These are phyloP conservation scores for Drosophila varians DNA, from an alignment of 1,140 invertebrate species.

Conservation along the genomic window DNA sequence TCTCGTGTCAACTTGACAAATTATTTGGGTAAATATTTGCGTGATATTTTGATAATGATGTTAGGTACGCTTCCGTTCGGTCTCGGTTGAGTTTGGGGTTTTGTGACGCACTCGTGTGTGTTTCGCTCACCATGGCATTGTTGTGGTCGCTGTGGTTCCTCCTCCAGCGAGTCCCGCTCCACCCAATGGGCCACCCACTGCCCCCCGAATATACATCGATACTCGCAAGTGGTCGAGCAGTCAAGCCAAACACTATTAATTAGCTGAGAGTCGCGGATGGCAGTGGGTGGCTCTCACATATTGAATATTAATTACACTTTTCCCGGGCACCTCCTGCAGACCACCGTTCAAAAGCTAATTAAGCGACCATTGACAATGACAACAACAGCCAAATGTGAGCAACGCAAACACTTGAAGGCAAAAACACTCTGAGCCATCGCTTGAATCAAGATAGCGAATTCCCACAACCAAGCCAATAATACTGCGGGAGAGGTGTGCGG, in stretches of 20 bases:
- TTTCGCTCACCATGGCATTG: constrained; percentile 19
- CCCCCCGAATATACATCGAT: neutral
- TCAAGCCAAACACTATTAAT: constrained; percentile 64
- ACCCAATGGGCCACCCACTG: neutral
- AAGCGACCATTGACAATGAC: constrained; percentile 43
- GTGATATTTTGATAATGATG: constrained; percentile 77
- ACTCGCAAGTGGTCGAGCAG: constrained; percentile 32
- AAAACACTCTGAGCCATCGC: constrained; percentile 58
- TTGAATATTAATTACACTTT: constrained; percentile 76
- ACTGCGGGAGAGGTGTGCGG: constrained; percentile 30
- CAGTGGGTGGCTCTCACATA: constrained; percentile 40
- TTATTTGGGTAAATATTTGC: constrained; percentile 81
- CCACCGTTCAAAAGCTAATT: constrained; percentile 46
- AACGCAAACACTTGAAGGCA: constrained; percentile 55
- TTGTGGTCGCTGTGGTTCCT: constrained; percentile 61
- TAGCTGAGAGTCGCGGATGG: constrained; percentile 47
- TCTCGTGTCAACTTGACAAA: constrained; percentile 78
- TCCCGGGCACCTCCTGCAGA: constrained; percentile 7
- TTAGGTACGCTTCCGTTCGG: constrained; percentile 40
- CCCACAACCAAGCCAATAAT: neutral
- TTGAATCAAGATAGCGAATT: constrained; percentile 23
- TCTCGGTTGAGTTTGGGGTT: constrained; percentile 23
- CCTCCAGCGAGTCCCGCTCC: constrained; percentile 41
- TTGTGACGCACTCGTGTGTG: constrained; percentile 16
- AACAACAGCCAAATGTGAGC: constrained; percentile 51